Evolutionary conservation across 2,113 vertebrate genomes (phyloP).

Genomic region (Charadrius vociferus): DNA sequence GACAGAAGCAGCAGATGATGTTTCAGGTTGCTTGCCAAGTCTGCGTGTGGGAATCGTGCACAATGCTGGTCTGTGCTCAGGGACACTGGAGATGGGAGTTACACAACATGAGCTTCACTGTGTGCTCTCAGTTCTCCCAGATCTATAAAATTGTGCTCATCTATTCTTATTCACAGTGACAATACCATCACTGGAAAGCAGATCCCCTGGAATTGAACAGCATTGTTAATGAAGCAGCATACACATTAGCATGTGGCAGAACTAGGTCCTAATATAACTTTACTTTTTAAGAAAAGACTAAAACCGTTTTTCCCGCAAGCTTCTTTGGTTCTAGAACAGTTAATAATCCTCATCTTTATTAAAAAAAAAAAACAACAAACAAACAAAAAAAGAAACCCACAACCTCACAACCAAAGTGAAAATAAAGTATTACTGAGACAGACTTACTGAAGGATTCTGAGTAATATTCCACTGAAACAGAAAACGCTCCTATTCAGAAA

Average conservation of each 20-base stretch:
- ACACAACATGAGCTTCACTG: constrained; percentile 1
- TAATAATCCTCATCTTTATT: background rate
- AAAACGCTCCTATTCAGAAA: background rate
- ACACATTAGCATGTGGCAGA: background rate
- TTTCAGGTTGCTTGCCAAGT: constrained; percentile 18
- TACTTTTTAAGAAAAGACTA: background rate
- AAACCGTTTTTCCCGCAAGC: background rate
- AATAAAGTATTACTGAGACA: background rate
- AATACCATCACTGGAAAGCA: background rate
- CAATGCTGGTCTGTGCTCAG: constrained; percentile 29
- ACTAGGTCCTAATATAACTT: background rate
- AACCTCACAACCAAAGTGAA: background rate
- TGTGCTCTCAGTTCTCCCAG: background rate
- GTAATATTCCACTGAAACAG: background rate
- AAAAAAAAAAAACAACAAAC: background rate
- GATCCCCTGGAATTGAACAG: background rate
- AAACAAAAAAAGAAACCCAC: background rate
- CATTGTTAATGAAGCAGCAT: background rate
- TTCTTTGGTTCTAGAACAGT: background rate
- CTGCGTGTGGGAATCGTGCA: background rate
- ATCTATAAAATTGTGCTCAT: background rate
- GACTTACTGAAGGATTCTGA: background rate
- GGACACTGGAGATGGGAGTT: constrained; percentile 29
- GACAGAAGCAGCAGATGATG: constrained; percentile 3
- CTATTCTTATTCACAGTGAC: background rate